Percentiles rank a stretch among this genome's conserved stretches.
Evolutionary conservation across 2,113 vertebrate genomes (phyloP).

Genomic region (Grallaria varia): DNA sequence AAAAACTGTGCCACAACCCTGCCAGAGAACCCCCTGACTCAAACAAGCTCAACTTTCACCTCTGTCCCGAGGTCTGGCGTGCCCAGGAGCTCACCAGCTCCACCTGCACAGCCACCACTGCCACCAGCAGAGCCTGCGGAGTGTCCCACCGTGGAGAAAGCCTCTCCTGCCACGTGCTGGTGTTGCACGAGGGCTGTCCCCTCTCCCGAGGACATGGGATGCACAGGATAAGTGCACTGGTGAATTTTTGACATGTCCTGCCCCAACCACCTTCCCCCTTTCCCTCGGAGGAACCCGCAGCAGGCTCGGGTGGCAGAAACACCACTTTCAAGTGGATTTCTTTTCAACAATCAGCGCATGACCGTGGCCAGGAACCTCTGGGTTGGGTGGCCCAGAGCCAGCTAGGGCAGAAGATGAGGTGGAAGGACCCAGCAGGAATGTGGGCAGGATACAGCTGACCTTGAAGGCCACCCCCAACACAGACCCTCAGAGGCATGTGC

Average conservation of each 20-base stretch:
- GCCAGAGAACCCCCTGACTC: neutral
- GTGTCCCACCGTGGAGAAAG: accelerated
- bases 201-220: accelerated
- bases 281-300: neutral
- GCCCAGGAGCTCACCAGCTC: neutral
- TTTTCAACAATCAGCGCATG: accelerated
- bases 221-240: accelerated
- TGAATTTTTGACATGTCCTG: neutral
- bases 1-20: neutral
- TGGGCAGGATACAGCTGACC: constrained; percentile 5
- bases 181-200: neutral
- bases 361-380: neutral
- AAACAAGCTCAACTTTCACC: neutral
- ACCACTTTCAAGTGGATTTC: neutral
- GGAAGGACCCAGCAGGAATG: neutral
- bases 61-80: accelerated
- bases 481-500: neutral
- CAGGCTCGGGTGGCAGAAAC: neutral
- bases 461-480: neutral
- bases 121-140: neutral
- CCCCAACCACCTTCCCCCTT: accelerated
- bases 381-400: neutral
- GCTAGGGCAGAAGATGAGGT: neutral
- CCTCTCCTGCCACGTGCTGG: accelerated
- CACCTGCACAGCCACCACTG: neutral